These are phyloP conservation scores for Esperia sulphurella DNA, from an alignment of 2,888 invertebrate genomes.

Conservation along the genomic window DNA sequence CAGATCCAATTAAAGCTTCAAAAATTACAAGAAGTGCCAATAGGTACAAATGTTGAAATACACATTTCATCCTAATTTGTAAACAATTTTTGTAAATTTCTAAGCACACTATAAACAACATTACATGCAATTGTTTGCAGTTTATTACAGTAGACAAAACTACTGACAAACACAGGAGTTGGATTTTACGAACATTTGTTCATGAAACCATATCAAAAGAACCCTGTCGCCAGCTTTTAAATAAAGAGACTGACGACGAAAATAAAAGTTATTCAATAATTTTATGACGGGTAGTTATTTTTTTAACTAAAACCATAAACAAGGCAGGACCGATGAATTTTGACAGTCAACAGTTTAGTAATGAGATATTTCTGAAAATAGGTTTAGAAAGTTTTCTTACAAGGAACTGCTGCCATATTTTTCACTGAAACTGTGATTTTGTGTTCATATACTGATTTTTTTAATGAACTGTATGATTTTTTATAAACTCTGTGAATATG, in stretches of 20 bases:
- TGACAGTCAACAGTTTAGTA: neutral
- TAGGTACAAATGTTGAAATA: no score
- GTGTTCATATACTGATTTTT: no score
- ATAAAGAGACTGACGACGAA: conserved; percentile 35
- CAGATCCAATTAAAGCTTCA: no score
- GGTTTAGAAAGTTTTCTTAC: no score
- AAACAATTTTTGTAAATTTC: neutral
- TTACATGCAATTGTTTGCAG: conserved; percentile 19
- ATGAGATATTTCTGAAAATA: no score
- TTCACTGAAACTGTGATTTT: no score
- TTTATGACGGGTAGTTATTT: conserved; percentile 53
- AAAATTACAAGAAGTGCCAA: no score
- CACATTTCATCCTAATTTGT: no score
- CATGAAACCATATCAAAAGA: conserved; percentile 41
- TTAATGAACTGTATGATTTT: no score
- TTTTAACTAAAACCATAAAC: neutral
- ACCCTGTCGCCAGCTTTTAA: conserved; percentile 52
- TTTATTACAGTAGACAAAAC: conserved; percentile 10
- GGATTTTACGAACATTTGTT: conserved; percentile 33
- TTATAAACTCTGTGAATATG: no score
- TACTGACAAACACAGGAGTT: conserved; percentile 34
- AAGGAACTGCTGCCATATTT: no score
- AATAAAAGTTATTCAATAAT: conserved; percentile 50
- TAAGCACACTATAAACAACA: conserved; percentile 13
- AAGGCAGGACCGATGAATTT: neutral